These are phyloP conservation scores for Globodera ellingtonae DNA, from an alignment of 1,140 invertebrate genomes.

Conservation along the genomic window DNA sequence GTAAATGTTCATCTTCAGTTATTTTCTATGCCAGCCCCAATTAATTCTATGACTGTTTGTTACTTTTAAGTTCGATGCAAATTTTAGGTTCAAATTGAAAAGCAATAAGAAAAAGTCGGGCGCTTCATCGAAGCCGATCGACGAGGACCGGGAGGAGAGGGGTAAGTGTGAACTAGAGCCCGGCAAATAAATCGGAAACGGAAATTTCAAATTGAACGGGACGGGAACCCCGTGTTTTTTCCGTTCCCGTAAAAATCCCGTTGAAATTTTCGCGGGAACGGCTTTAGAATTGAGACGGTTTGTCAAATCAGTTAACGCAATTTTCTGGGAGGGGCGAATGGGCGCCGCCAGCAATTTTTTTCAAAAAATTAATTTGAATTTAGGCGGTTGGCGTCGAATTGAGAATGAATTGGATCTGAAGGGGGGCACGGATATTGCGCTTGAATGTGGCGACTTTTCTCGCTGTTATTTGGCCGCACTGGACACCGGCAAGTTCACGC, in stretches of 20 bases:
- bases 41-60: conserved; percentile 4
- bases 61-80: conserved; percentile 21
- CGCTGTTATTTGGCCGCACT: conserved; percentile 44
- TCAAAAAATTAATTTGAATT: conserved; percentile 10
- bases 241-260: too few species aligned
- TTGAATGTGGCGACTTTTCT: conserved; percentile 47
- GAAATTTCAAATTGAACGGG: too few species aligned
- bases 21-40: not conserved
- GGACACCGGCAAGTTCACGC: conserved; percentile 54
- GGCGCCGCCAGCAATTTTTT: not conserved
- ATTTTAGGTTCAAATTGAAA: conserved; percentile 48
- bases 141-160: conserved; percentile 44
- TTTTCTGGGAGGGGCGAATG: too few species aligned
- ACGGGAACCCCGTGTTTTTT: too few species aligned
- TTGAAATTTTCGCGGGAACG: too few species aligned
- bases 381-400: conserved; percentile 49
- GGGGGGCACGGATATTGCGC: conserved; percentile 47
- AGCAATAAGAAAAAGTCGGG: conserved; percentile 36
- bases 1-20: conserved; percentile 34
- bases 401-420: conserved; percentile 42
- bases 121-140: conserved; percentile 18
- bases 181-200: too few species aligned
- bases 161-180: conserved; percentile 16
- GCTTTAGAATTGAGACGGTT: too few species aligned
- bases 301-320: too few species aligned